phyloP scores from a whole-genome alignment of 1,140 invertebrate genomes.

The Bombus impatiens region DNA sequence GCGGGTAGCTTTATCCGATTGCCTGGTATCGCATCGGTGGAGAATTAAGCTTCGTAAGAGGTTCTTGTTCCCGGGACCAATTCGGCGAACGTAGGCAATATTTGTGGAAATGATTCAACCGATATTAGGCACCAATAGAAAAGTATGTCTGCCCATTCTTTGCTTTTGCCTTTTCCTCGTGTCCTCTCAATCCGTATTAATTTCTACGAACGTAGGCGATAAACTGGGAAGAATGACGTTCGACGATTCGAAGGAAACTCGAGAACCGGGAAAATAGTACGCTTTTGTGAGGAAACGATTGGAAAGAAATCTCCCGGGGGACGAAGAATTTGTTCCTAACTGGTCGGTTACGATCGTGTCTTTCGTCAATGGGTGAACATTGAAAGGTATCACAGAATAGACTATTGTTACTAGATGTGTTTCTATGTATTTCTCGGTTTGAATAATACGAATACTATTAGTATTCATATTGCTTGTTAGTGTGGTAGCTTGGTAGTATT shows the following conservation, averaged over 20 bases:
- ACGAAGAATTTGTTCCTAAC: not conserved
- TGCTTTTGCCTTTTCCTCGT: not conserved
- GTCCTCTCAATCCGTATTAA: slow-evolving; percentile 6
- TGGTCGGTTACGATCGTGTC: not conserved
- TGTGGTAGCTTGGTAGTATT: no score
- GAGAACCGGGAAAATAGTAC: not conserved
- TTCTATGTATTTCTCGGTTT: no score
- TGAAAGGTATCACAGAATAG: no score
- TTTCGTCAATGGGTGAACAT: not conserved
- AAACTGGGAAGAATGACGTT: not conserved
- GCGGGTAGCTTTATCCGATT: slow-evolving; percentile 36
- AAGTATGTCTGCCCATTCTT: not conserved
- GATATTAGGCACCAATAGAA: slow-evolving; percentile 1
- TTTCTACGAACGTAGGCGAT: not conserved
- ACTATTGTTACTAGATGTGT: no score
- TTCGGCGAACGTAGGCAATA: not conserved
- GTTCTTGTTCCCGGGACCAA: not conserved
- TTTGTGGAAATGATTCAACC: not conserved
- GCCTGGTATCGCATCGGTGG: not conserved
- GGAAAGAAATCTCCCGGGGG: not conserved
- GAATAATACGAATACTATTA: no score
- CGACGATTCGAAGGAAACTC: not conserved
- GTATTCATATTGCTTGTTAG: no score
- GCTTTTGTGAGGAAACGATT: not conserved
- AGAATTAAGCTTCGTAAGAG: slow-evolving; percentile 11